These are phyloP conservation scores for Caenorhabditis brenneri DNA, from an alignment of 1,140 invertebrate genomes.

Conservation along the genomic window DNA sequence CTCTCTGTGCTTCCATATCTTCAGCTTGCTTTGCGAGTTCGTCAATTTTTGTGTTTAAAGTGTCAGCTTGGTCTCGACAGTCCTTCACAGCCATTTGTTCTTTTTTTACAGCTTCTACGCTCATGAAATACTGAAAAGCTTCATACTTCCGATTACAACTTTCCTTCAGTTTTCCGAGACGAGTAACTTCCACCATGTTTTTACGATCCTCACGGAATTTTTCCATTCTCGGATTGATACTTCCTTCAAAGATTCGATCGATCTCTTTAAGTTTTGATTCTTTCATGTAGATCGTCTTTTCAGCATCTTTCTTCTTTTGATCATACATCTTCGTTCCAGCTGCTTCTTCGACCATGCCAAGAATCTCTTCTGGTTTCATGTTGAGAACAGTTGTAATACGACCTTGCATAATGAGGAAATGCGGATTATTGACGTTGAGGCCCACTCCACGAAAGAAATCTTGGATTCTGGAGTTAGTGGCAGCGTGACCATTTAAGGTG, in stretches of 20 bases:
- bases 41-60: conserved; percentile 7
- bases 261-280: conserved; percentile 88
- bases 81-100: too few species aligned
- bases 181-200: conserved; percentile 11
- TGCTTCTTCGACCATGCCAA: conserved; percentile 98
- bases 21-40: conserved; percentile 8
- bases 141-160: conserved; percentile 45
- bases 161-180: conserved; percentile 2
- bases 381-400: conserved; percentile 98
- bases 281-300: conserved; percentile 90
- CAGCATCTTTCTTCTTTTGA: conserved; percentile 85
- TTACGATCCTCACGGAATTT: not conserved
- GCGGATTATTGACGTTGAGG: conserved; percentile 97
- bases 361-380: conserved; percentile 96
- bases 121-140: not conserved
- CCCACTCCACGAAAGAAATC: conserved; percentile 96
- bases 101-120: not conserved
- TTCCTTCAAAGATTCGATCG: conserved; percentile 77
- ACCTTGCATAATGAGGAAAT: conserved; percentile 98
- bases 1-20: conserved; percentile 1
- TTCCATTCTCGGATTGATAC: conserved; percentile 49
- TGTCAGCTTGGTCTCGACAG: too few species aligned
- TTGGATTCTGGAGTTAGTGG: conserved; percentile 77
- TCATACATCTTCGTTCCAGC: conserved; percentile 98
- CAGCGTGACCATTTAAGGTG: conserved; percentile 89